These are phyloP conservation scores for Exephanes ischioxanthus DNA, from an alignment of 2,888 invertebrate species.

Conservation along the genomic window DNA sequence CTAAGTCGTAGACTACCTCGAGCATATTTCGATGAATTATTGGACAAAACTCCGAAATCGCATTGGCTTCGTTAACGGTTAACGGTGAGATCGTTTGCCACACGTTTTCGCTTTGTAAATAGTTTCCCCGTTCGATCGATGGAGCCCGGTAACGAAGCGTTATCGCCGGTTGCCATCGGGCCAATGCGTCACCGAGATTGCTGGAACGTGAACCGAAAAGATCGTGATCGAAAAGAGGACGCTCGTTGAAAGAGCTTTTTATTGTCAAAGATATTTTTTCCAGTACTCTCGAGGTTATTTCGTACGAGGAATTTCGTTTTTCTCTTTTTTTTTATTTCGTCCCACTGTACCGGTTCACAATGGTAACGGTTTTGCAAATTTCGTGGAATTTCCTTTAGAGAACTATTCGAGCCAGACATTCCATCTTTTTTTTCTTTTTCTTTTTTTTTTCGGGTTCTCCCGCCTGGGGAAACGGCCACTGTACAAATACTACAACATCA, in stretches of 20 bases:
- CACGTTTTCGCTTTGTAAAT: not conserved
- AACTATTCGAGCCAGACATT: not conserved
- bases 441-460: not conserved
- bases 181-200: conserved; percentile 4
- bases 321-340: not conserved
- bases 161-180: not conserved
- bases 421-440: not conserved
- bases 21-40: not conserved
- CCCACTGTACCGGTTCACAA: not conserved
- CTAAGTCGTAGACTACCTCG: not conserved
- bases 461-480: not conserved
- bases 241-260: not conserved
- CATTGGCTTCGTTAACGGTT: not conserved
- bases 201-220: not conserved
- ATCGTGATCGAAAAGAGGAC: not conserved
- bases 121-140: conserved; percentile 1
- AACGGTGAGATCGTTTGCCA: not conserved
- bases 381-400: conserved; percentile 1
- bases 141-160: not conserved
- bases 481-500: conserved; percentile 37
- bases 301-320: not conserved
- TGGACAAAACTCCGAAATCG: not conserved
- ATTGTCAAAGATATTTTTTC: not conserved
- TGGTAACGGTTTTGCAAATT: conserved; percentile 5
- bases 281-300: not conserved